Base-by-base conservation (phyloP, 2,797 vertebrate species). In the Morelia viridis region DNA sequence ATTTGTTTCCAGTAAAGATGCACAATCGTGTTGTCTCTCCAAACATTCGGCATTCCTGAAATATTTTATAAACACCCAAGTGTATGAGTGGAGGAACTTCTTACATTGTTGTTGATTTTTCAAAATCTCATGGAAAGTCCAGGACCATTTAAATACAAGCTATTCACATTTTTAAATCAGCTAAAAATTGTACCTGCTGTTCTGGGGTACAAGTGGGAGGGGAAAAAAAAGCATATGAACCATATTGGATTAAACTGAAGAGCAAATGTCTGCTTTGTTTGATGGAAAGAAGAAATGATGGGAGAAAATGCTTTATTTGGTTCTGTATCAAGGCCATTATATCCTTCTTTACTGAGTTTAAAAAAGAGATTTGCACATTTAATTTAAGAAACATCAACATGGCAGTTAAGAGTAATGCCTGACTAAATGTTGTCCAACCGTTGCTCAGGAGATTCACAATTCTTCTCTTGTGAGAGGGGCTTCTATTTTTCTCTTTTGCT, bases 141-240 rank as follows among this genome's bases (percentile, higher is more conserved):
- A 35, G 57, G 50, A 56, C 88, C 2, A 24, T 24, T 84, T 61
- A 35, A 88, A 56, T 58, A 24, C 35, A 84, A 64, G 24, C 58
- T 65, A 71, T 65, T 92, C 84, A 89, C 41, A 84, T 88, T 91
- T 61, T 71, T 88, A 15, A 61, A 61, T 12, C 31, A 85, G 41
- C 89, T 10, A 87, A 22, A 87, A 65, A 24, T 26, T 35, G 17
- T 76, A 17, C 3, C n/a, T 56, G 4, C 24, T 57, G 24, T 61
- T n/a, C 7, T 12, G n/a, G 17, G 15, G 41, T 46, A 35, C 28
- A 12, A 28, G 31, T 46, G 35, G 35, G 35, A 41, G 5, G 35
- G 5, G 4, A 3, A 88, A 83, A 91, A 58, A 26, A 1, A 76
- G 7, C 35, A 84, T 50, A 19, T 50, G 57, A 57, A 64, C 58